Evolutionary conservation across 2,888 invertebrate genomes (phyloP), one percentile per base, ranked within the genome.

Genomic region (Cacoxenus indagator): DNA sequence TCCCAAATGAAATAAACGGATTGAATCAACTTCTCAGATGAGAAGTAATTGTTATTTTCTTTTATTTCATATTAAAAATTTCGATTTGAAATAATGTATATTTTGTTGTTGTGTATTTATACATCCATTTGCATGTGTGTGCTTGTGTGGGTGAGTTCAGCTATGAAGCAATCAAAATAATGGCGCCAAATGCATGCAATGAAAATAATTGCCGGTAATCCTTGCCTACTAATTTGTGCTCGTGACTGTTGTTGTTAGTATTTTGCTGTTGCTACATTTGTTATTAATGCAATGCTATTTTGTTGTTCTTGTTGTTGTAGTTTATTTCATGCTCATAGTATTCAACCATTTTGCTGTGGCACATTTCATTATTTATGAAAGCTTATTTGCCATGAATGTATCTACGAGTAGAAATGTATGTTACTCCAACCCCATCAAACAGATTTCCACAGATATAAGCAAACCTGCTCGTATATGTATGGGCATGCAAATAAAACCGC

Each of bases 151-250:
- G 71, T 62, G 66, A 24, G 65, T 59, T 45, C 73, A 76, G 83
- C 83, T 79, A 75, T 82, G 81, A 74, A 78, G 77, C 77, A 82
- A 80, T 80, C 83, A 80, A 81, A 81, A 79, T 81, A 83, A 83
- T 81, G 80, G 74, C 75, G 80, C 72, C 80, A 79, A 81, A 78
- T 79, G 82, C 80, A 81, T 76, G 77, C 82, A 81, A 76, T 77
- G 76, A 79, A 76, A 78, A 83, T 82, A 82, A 82, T 82, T 83
- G 81, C 78, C 80, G 82, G 81, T 81, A 83, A 81, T 81, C 80
- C 81, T 81, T 75, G 80, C 74, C 61, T 78, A 81, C 81, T 82
- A 81, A 82, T 80, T 80, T 80, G 71, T 73, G 70, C 71, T 67
- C 65, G 64, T 65, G 65, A 51, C 66, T 70, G 43, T n/a, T 75